Percentiles rank a stretch among this genome's conserved stretches.
Evolutionary conservation across 2,113 vertebrate genomes (phyloP).

Genomic region (Turnix velox): DNA sequence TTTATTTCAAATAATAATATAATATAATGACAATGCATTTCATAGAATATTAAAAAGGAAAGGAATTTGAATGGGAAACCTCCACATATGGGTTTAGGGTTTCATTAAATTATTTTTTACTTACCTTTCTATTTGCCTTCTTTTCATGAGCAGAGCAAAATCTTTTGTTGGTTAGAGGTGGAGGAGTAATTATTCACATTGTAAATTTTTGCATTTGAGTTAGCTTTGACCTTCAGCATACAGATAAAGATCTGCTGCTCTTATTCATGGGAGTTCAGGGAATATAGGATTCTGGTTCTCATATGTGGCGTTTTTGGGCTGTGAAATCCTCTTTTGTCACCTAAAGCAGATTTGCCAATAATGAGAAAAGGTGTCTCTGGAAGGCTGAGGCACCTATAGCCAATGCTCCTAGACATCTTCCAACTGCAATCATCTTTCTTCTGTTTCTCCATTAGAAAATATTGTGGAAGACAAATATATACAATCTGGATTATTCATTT

Average conservation of each 20-base stretch:
- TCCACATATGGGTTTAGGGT: background rate
- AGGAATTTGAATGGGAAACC: background rate
- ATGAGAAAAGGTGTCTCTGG: background rate
- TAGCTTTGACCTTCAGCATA: background rate
- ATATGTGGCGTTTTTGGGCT: background rate
- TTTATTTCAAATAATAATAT: constrained; percentile 30
- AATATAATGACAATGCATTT: constrained; percentile 23
- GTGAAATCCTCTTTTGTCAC: background rate
- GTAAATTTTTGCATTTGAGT: background rate
- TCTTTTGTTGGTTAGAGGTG: background rate
- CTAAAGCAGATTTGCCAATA: background rate
- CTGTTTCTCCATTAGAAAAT: background rate
- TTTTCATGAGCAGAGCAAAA: background rate
- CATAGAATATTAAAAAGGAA: background rate
- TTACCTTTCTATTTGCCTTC: background rate
- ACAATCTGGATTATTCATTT: background rate
- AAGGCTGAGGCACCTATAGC: background rate
- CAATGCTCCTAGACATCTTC: background rate
- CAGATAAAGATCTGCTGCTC: background rate
- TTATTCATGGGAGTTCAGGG: background rate
- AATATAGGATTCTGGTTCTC: background rate
- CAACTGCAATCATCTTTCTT: fast-evolving
- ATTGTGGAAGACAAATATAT: background rate
- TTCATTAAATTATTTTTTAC: background rate
- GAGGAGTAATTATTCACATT: background rate